These are phyloP conservation scores for Actinernus sp. DNA, from an alignment of 92 coral and sea anemone genomes.

Conservation along the genomic window DNA sequence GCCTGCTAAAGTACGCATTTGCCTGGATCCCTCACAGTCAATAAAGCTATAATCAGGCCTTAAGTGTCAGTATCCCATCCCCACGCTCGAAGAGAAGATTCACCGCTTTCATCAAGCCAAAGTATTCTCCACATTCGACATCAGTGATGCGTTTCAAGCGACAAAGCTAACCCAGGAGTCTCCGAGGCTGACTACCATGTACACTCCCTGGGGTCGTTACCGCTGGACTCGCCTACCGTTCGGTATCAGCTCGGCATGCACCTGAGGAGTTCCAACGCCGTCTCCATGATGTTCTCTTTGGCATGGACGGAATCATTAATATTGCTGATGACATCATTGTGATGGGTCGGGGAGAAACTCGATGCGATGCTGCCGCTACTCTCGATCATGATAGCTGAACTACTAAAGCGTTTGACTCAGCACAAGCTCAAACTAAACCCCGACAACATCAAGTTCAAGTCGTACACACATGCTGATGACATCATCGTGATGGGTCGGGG, in stretches of 20 bases:
- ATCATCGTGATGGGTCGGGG: constrained; percentile 43
- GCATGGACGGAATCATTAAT: too few species aligned
- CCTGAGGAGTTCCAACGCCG: constrained; percentile 54
- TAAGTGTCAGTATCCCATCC: constrained; percentile 52
- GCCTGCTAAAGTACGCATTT: constrained; percentile 44
- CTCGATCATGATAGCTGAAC: constrained; percentile 38
- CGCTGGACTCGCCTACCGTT: too few species aligned
- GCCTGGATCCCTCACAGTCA: constrained; percentile 47
- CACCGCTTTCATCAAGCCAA: too few species aligned
- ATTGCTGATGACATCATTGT: constrained; percentile 51
- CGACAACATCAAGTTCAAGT: constrained; percentile 35
- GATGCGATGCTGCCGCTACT: constrained; percentile 17
- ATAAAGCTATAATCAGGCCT: constrained; percentile 47
- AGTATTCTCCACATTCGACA: too few species aligned
- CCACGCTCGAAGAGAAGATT: too few species aligned
- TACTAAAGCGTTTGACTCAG: too few species aligned
- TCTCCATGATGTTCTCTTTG: too few species aligned
- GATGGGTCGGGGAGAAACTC: too few species aligned
- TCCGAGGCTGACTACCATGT: constrained; percentile 45
- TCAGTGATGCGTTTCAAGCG: too few species aligned
- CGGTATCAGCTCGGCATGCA: constrained; percentile 34
- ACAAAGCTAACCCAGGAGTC: constrained; percentile 24
- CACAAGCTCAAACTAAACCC: too few species aligned
- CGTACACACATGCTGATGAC: constrained; percentile 41
- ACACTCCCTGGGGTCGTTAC: too few species aligned